These are phyloP conservation scores for Benthochromis sp. DNA, from an alignment of 2,113 vertebrate species.

Conservation along the genomic window DNA sequence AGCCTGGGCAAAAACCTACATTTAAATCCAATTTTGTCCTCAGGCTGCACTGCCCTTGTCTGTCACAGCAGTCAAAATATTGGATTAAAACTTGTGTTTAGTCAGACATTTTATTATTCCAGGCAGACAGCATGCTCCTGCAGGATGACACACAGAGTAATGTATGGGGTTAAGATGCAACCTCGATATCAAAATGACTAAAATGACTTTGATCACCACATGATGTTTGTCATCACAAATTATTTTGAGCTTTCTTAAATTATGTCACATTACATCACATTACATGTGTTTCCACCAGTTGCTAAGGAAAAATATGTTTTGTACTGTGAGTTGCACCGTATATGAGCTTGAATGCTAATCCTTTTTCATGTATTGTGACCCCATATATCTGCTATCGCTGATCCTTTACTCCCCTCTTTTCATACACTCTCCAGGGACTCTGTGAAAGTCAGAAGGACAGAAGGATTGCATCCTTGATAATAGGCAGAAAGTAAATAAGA, in stretches of 20 bases:
- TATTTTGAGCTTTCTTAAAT: neutral
- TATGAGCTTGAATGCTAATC: slow-evolving; percentile 24
- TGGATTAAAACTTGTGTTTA: neutral
- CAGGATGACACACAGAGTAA: neutral
- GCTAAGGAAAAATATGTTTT: neutral
- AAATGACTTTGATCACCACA: neutral
- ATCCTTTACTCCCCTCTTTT: neutral
- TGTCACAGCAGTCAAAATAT: neutral
- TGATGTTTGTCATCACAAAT: neutral
- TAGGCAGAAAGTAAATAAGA: neutral
- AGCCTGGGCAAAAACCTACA: neutral
- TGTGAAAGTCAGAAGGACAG: neutral
- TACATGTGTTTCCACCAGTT: neutral
- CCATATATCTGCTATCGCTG: neutral
- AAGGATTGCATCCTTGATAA: neutral
- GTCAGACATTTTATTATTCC: neutral
- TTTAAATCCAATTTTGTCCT: neutral
- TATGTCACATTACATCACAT: neutral
- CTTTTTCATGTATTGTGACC: neutral
- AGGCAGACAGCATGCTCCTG: neutral
- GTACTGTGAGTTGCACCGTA: neutral
- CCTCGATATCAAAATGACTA: neutral
- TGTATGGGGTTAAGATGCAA: neutral
- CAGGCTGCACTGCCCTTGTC: neutral
- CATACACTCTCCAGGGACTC: neutral